Conservation (phyloP, 2,797 vertebrate genomes). For the Oreortyx pictus region DNA sequence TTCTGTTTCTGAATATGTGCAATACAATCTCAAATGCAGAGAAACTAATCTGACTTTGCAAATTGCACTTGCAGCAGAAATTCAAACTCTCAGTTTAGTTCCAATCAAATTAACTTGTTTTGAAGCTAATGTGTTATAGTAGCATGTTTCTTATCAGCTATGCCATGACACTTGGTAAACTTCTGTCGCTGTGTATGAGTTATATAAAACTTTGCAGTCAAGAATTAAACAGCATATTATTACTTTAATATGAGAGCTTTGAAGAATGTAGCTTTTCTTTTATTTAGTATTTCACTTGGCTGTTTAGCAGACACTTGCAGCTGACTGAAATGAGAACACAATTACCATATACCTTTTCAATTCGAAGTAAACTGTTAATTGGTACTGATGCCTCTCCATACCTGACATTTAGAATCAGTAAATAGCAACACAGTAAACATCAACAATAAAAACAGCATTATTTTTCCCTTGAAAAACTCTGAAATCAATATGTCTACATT, state of each 20-base stretch:
- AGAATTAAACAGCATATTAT: neutral
- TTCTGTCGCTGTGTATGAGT: neutral
- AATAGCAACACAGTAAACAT: neutral
- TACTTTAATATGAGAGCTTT: neutral
- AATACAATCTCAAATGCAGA: neutral
- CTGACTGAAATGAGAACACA: neutral
- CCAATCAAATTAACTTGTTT: neutral
- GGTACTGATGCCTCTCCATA: neutral
- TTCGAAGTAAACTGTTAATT: conserved; percentile 19
- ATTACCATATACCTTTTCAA: neutral
- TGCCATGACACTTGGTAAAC: neutral
- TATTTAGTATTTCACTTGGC: neutral
- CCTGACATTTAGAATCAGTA: neutral
- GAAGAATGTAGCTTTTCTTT: neutral
- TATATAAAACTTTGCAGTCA: neutral
- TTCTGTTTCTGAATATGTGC: neutral
- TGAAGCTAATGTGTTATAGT: neutral
- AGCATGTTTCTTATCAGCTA: neutral
- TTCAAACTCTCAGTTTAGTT: neutral
- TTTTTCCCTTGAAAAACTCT: neutral
- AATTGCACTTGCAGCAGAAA: conserved; percentile 1
- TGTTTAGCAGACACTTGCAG: neutral
- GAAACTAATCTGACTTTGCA: neutral
- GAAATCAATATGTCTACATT: neutral
- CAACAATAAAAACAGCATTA: neutral